phyloP scores from a whole-genome alignment of 2,113 vertebrate genomes.

The Syngnathus typhle region DNA sequence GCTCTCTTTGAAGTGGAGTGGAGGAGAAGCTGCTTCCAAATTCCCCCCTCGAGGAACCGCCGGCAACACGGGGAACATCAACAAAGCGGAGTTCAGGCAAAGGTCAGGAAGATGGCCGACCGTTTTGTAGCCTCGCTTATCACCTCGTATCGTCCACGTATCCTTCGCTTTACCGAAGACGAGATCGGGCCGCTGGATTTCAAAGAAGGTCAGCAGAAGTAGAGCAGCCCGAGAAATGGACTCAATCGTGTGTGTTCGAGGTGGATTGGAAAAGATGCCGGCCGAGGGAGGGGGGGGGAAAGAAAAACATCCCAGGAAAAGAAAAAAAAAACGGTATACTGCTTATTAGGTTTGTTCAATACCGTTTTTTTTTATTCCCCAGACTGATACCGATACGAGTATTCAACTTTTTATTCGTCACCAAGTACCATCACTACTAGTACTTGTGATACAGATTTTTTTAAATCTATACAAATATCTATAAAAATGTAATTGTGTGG shows the following conservation, averaged over 20 bases:
- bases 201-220: conserved; percentile 40
- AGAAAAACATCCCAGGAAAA: not conserved
- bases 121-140: conserved; percentile 39
- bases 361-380: too few relatives aligned
- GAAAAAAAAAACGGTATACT: not conserved
- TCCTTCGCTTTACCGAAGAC: conserved; percentile 4
- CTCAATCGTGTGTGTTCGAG: conserved; percentile 29
- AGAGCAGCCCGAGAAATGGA: conserved; percentile 50
- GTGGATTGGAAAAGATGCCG: conserved; percentile 9
- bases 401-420: too few relatives aligned
- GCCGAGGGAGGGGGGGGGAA: not conserved
- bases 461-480: too few relatives aligned
- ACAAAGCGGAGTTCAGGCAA: conserved; percentile 63
- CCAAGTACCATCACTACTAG: too few relatives aligned
- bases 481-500: too few relatives aligned
- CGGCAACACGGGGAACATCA: conserved; percentile 57
- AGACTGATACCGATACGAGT: too few relatives aligned
- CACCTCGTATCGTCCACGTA: conserved; percentile 19
- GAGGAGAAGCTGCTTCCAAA: conserved; percentile 65
- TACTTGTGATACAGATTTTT: too few relatives aligned
- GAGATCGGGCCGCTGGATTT: conserved; percentile 24
- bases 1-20: conserved; percentile 72
- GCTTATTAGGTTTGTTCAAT: not conserved
- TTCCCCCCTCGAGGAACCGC: conserved; percentile 65
- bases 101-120: conserved; percentile 66